These are phyloP conservation scores for Theonella swinhoei DNA, from an alignment of 37 sponge, comb jelly and placozoan genomes.

Conservation along the genomic window DNA sequence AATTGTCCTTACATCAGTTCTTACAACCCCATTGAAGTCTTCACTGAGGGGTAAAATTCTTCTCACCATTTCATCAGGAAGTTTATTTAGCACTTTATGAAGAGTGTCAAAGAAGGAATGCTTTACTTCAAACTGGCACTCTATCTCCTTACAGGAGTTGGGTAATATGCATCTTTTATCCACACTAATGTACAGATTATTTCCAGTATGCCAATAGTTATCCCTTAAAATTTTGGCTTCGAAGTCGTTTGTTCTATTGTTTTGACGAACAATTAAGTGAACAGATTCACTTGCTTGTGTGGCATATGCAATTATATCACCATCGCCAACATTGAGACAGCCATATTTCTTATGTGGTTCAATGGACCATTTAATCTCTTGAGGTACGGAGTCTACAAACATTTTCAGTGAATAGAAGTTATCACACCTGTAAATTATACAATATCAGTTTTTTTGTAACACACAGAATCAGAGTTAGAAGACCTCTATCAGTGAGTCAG, in stretches of 20 bases:
- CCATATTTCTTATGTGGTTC: conserved; percentile 6
- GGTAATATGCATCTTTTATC: background rate
- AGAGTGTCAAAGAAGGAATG: conserved; percentile 62
- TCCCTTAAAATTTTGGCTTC: conserved; percentile 10
- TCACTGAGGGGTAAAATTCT: conserved; percentile 25
- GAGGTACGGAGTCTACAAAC: too few relatives aligned
- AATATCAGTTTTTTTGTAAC: too few relatives aligned
- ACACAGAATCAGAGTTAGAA: too few relatives aligned
- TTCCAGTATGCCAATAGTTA: conserved; percentile 13
- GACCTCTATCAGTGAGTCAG: too few relatives aligned
- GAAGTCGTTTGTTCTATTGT: background rate
- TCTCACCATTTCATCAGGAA: conserved; percentile 16
- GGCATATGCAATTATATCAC: conserved; percentile 51
- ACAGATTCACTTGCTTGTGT: conserved; percentile 64
- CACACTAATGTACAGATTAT: conserved; percentile 24
- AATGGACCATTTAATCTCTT: too few relatives aligned
- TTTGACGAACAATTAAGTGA: background rate
- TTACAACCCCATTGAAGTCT: background rate
- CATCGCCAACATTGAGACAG: background rate
- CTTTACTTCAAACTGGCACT: conserved; percentile 61
- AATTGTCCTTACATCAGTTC: background rate
- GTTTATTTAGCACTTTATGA: conserved; percentile 25
- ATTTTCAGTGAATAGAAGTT: conserved; percentile 11
- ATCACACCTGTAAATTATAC: too few relatives aligned
- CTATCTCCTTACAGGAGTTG: background rate